Conservation (phyloP, 2,797 vertebrate species). For the Acanthopagrus latus region DNA sequence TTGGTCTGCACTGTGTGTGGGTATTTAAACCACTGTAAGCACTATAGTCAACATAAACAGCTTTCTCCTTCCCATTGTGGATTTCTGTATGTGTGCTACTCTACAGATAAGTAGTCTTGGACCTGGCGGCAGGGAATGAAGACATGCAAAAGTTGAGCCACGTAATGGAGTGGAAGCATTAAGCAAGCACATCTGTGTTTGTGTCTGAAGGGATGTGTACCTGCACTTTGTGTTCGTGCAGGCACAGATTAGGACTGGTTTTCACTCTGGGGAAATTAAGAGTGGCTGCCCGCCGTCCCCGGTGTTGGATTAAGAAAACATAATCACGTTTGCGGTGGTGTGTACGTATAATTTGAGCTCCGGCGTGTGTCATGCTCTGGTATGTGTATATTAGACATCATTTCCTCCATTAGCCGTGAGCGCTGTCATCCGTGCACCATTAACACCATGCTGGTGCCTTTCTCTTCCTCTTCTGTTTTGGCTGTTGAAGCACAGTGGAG, state of each 20-base stretch:
- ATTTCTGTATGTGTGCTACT: slow-evolving; percentile 30
- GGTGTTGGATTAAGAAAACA: slow-evolving; percentile 36
- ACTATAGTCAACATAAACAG: slow-evolving; percentile 21
- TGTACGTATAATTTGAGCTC: slow-evolving; percentile 14
- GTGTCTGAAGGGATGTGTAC: neutral
- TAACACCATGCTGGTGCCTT: slow-evolving; percentile 41
- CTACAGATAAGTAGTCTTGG: slow-evolving; percentile 27
- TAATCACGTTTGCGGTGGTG: slow-evolving; percentile 20
- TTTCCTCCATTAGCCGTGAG: slow-evolving; percentile 46
- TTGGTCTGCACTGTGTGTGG: slow-evolving; percentile 13
- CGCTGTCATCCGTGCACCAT: slow-evolving; percentile 54
- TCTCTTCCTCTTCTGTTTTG: slow-evolving; percentile 8
- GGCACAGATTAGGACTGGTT: slow-evolving; percentile 8
- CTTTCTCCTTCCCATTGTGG: slow-evolving; percentile 15
- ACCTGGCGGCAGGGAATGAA: slow-evolving; percentile 9
- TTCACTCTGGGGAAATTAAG: slow-evolving; percentile 41
- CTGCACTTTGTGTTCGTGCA: slow-evolving; percentile 8
- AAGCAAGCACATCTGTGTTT: neutral
- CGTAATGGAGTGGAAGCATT: slow-evolving; percentile 1
- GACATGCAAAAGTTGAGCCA: neutral
- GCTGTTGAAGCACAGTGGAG: slow-evolving; percentile 38
- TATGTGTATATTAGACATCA: slow-evolving; percentile 22
- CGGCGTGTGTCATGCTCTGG: slow-evolving; percentile 5
- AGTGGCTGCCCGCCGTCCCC: slow-evolving; percentile 14
- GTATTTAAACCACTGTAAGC: slow-evolving; percentile 34